Evolutionary conservation across 2,113 vertebrate species (phyloP).

Genomic region (Alouatta palliata): DNA sequence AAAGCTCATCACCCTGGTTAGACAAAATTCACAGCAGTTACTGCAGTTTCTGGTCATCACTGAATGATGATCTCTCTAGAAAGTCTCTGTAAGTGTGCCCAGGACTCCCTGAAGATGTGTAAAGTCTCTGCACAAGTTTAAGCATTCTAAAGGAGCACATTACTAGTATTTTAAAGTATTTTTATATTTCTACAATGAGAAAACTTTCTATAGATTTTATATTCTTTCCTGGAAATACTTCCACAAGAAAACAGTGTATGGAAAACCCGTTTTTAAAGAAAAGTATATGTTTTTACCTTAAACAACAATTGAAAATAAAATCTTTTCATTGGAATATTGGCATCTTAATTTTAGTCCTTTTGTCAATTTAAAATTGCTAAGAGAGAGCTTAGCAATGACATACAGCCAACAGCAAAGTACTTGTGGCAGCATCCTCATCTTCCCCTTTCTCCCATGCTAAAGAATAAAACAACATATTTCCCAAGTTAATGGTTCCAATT

Average conservation of each 20-base stretch:
- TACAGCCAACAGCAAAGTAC: neutral
- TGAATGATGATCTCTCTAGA: neutral
- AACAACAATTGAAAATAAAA: constrained; percentile 31
- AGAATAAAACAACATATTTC: neutral
- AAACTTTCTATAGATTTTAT: neutral
- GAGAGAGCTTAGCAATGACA: neutral
- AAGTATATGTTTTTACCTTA: constrained; percentile 28
- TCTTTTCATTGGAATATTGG: neutral
- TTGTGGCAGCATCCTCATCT: neutral
- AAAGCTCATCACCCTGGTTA: neutral
- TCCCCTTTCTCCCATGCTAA: neutral
- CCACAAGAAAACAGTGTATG: neutral
- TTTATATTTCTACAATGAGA: neutral
- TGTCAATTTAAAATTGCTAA: neutral
- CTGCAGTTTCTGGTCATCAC: neutral
- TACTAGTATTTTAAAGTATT: neutral
- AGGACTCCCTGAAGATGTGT: neutral
- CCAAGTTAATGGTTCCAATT: neutral
- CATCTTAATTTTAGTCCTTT: neutral
- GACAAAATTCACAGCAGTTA: neutral
- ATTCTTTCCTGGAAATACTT: neutral
- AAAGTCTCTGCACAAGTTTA: neutral
- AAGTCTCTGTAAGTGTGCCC: neutral
- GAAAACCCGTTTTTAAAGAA: neutral
- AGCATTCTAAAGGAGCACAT: neutral